A percentile compares a stretch with the other conserved stretches of the same genome.
Conservation (phyloP, 2,113 vertebrate species). For the Neolamprologus brichardi region DNA sequence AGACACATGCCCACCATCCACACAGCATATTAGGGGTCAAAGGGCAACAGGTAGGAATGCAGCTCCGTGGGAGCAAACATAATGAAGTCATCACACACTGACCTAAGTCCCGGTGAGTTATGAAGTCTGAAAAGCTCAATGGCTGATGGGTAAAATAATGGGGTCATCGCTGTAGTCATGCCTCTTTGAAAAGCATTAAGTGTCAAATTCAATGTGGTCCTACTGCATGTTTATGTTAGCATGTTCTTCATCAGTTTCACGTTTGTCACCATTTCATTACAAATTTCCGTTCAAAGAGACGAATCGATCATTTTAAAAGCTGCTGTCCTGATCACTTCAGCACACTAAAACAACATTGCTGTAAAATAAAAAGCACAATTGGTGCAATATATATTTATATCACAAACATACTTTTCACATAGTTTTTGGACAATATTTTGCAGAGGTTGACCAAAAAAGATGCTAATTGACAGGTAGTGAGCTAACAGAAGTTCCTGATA, state of each 20-base stretch:
- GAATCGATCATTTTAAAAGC: not conserved
- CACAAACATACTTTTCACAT: not conserved
- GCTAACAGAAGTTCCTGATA: not conserved
- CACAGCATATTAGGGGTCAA: slow-evolving; percentile 15
- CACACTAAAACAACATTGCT: not conserved
- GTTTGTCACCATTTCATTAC: not conserved
- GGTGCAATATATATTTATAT: not conserved
- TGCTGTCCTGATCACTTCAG: not conserved
- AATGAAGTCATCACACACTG: slow-evolving; percentile 46
- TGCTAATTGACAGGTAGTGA: not conserved
- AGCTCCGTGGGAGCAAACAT: slow-evolving; percentile 33
- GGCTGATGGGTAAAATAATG: slow-evolving; percentile 35
- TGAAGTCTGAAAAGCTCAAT: not conserved
- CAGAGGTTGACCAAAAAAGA: not conserved
- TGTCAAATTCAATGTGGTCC: slow-evolving; percentile 22
- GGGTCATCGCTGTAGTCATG: slow-evolving; percentile 15
- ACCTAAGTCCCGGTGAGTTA: slow-evolving; percentile 8
- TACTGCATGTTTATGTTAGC: not conserved
- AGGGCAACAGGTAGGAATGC: slow-evolving; percentile 54
- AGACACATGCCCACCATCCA: not conserved
- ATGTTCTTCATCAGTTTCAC: not conserved
- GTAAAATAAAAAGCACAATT: not conserved
- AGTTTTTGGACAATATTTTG: not conserved
- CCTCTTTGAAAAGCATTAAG: not conserved
- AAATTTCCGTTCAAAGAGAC: not conserved